These are phyloP conservation scores for Brachionus calyciflorus DNA, from an alignment of 1,140 invertebrate species.

Conservation along the genomic window DNA sequence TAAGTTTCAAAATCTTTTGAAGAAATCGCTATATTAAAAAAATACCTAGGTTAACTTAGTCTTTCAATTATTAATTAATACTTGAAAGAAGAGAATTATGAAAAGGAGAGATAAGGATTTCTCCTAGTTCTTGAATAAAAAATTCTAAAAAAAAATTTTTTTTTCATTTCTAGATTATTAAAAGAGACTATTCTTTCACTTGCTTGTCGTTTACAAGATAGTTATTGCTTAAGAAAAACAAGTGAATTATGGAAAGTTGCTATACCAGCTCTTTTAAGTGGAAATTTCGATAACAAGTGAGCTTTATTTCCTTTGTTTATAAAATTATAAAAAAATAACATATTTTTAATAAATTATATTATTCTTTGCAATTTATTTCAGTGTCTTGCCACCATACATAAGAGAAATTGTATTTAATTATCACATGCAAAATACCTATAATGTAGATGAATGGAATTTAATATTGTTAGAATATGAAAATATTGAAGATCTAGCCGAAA, in stretches of 20 bases:
- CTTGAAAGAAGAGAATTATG: too few relatives aligned
- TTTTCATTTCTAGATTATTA: neutral
- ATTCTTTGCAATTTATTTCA: too few relatives aligned
- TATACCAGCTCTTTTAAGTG: neutral
- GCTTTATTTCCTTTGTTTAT: neutral
- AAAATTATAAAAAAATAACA: too few relatives aligned
- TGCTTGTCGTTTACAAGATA: slow-evolving; percentile 44
- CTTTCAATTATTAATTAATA: too few relatives aligned
- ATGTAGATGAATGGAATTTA: slow-evolving; percentile 32
- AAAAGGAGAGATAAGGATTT: too few relatives aligned
- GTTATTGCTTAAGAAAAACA: slow-evolving; percentile 27
- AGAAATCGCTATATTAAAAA: too few relatives aligned
- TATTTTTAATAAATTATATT: too few relatives aligned
- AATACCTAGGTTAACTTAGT: too few relatives aligned
- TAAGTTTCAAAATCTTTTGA: too few relatives aligned
- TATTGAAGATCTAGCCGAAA: neutral
- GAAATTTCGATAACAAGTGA: neutral
- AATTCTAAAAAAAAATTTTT: neutral
- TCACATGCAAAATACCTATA: slow-evolving; percentile 44
- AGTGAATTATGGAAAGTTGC: slow-evolving; percentile 19
- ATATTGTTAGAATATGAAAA: slow-evolving; percentile 7
- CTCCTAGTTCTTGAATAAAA: neutral
- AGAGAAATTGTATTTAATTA: slow-evolving; percentile 20
- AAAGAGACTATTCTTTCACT: slow-evolving; percentile 37
- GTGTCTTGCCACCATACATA: neutral